These are phyloP conservation scores for Limosa lapponica DNA, from an alignment of 2,797 vertebrate species.

Conservation along the genomic window DNA sequence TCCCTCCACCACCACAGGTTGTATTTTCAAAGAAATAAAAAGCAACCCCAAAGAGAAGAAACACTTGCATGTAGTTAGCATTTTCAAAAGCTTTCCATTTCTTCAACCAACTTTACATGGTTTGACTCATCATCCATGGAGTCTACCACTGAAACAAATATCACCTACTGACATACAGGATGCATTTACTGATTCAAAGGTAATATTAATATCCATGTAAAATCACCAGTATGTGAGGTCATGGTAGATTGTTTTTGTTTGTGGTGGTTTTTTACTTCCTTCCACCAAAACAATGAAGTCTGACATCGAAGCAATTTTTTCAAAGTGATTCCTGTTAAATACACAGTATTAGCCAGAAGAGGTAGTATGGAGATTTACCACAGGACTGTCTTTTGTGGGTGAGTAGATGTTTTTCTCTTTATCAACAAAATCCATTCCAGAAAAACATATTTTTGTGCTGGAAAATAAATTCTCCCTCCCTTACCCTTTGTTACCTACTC, in stretches of 20 bases:
- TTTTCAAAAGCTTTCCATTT: neutral
- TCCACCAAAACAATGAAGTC: neutral
- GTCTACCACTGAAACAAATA: neutral
- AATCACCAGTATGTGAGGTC: neutral
- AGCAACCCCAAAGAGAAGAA: neutral
- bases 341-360: neutral
- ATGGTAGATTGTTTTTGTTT: neutral
- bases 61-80: neutral
- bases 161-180: neutral
- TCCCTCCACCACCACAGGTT: neutral
- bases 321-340: neutral
- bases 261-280: fast-evolving
- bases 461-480: neutral
- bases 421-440: neutral
- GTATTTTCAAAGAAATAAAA: neutral
- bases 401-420: neutral
- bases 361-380: neutral
- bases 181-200: neutral
- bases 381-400: neutral
- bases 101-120: neutral
- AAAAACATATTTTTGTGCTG: neutral
- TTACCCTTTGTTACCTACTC: neutral
- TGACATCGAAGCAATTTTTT: neutral
- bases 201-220: neutral
- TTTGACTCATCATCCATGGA: fast-evolving